A percentile compares a stretch with the other conserved stretches of the same genome.
Conservation (phyloP, 2,113 vertebrate genomes). For the Psittacula cyanocephala region DNA sequence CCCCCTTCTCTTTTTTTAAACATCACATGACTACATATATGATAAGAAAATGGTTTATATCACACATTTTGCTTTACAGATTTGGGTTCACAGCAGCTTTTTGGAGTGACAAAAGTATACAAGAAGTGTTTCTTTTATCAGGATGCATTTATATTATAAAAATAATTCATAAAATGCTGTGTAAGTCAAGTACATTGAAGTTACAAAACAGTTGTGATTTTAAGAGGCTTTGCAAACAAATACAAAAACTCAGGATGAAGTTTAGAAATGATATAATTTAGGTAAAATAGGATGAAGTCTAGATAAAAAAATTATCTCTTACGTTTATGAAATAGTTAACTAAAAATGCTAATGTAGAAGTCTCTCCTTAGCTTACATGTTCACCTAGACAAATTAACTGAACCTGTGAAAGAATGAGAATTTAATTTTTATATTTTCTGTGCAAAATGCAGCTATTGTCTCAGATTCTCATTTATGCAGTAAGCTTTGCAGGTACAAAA, state of each 20-base stretch:
- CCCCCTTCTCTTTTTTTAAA: not conserved
- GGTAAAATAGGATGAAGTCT: not conserved
- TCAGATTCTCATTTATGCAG: not conserved
- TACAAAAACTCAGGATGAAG: not conserved
- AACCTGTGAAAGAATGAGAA: not conserved
- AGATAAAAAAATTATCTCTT: not conserved
- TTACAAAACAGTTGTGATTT: not conserved
- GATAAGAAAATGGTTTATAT: not conserved
- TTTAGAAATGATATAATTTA: not conserved
- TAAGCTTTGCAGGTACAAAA: slow-evolving; percentile 29
- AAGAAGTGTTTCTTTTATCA: not conserved
- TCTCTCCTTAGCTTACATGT: not conserved
- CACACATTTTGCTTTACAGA: not conserved
- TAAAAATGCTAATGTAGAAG: not conserved
- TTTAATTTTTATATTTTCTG: not conserved
- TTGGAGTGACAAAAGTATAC: not conserved
- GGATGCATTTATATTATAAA: not conserved
- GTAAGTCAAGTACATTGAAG: not conserved
- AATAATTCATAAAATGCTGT: not conserved
- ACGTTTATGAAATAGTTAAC: not conserved
- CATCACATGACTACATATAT: not conserved
- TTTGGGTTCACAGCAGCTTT: not conserved
- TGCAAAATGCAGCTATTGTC: not conserved
- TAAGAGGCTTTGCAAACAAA: not conserved
- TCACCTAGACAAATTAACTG: not conserved